A percentile compares a stretch with the other conserved stretches of the same genome.
Conservation (phyloP, 2,888 invertebrate species). For the Agrilus mali region DNA sequence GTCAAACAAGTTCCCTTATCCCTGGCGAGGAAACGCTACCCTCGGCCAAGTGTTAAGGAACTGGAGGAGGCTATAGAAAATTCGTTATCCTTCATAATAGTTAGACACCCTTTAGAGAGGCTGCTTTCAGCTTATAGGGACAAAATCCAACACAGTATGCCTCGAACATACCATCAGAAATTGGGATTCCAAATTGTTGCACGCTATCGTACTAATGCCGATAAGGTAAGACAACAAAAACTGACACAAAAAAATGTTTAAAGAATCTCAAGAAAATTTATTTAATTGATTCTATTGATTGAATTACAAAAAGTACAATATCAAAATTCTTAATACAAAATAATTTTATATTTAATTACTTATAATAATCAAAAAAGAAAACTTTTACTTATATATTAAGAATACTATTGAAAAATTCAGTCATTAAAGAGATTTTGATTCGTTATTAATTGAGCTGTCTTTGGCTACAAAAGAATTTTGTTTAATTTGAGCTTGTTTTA, state of each 20-base stretch:
- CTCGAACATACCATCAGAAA: constrained; percentile 70
- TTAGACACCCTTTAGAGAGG: constrained; percentile 68
- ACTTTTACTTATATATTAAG: no score
- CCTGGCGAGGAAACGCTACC: constrained; percentile 67
- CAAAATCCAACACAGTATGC: constrained; percentile 70
- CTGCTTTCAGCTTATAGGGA: constrained; percentile 73
- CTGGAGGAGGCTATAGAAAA: constrained; percentile 60
- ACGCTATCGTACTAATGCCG: constrained; percentile 48
- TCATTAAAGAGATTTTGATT: no score
- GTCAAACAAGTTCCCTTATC: constrained; percentile 67
- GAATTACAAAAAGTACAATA: no score
- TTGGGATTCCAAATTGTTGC: constrained; percentile 65
- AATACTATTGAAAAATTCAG: no score
- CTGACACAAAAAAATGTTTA: background rate
- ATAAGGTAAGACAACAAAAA: constrained; percentile 33
- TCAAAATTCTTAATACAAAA: no score
- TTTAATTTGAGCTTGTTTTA: background rate
- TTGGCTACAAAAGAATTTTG: no score
- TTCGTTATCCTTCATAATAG: constrained; percentile 70
- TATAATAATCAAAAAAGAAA: no score
- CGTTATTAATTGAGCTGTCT: no score
- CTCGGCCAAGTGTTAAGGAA: constrained; percentile 58
- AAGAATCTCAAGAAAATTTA: background rate
- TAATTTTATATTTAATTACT: no score
- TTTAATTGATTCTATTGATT: no score